A percentile compares a stretch with the other conserved stretches of the same genome.
Evolutionary conservation across 2,888 invertebrate genomes (phyloP).

Genomic region (Axea sp.): DNA sequence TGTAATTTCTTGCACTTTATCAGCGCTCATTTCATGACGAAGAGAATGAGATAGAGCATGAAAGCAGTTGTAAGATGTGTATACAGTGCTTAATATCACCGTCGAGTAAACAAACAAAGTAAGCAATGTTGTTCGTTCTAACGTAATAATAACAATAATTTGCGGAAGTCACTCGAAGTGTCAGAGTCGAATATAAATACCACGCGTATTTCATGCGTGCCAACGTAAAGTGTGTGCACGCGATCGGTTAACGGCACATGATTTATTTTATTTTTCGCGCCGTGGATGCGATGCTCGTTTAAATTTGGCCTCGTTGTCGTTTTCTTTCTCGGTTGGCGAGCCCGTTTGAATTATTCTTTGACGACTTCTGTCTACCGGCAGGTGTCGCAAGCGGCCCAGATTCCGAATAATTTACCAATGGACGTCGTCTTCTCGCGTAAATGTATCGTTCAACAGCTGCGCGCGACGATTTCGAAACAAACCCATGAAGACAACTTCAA

Average conservation of each 20-base stretch:
- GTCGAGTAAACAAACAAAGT: constrained; percentile 21
- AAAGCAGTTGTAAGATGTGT: constrained; percentile 14
- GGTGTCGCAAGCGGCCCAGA: constrained; percentile 74
- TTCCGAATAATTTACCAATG: constrained; percentile 72
- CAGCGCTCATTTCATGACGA: neutral
- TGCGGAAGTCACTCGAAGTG: constrained; percentile 32
- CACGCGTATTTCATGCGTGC: constrained; percentile 19
- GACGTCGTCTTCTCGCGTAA: constrained; percentile 66
- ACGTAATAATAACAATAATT: constrained; percentile 37
- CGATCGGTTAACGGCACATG: constrained; percentile 31
- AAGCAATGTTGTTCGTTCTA: constrained; percentile 7
- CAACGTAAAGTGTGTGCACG: constrained; percentile 19
- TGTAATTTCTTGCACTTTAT: constrained; percentile 8
- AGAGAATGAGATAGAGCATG: constrained; percentile 27
- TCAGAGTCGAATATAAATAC: constrained; percentile 44
- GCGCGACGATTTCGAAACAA: constrained; percentile 33
- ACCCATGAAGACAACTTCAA: constrained; percentile 27
- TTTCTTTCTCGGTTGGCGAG: constrained; percentile 27
- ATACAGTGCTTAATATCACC: constrained; percentile 13
- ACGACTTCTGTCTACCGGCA: constrained; percentile 60
- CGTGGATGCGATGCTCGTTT: constrained; percentile 47
- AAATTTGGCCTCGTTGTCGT: constrained; percentile 53
- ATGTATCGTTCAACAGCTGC: constrained; percentile 68
- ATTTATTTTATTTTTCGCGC: constrained; percentile 52
- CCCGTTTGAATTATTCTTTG: constrained; percentile 50